A percentile compares a stretch with the other conserved stretches of the same genome.
Evolutionary conservation across 64 coral and sea anemone genomes (phyloP).

Genomic region (Montipora sp.): DNA sequence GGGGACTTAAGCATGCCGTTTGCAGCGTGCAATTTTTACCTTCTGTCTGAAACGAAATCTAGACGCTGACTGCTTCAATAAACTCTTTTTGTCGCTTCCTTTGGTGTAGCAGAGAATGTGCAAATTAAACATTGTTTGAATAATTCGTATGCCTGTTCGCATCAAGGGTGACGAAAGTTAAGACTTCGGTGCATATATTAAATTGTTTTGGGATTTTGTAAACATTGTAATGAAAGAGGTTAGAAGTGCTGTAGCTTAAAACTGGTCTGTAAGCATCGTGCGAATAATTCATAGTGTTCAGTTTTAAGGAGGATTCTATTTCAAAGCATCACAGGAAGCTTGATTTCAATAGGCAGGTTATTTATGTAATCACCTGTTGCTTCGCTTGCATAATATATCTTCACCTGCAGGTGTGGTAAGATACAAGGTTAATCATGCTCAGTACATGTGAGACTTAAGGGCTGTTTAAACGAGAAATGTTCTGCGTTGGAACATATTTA

Average conservation of each 20-base stretch:
- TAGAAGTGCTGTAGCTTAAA: too few species aligned
- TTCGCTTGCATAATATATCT: background rate
- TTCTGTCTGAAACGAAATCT: background rate
- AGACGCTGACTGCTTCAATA: background rate
- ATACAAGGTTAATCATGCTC: too few species aligned
- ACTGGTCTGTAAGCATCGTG: too few species aligned
- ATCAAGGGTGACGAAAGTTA: background rate
- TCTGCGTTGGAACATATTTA: too few species aligned
- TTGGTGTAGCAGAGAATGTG: background rate
- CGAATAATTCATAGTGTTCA: background rate
- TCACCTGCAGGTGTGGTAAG: background rate
- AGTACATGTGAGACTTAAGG: too few species aligned
- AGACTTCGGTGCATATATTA: background rate
- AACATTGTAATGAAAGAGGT: background rate
- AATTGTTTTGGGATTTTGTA: background rate
- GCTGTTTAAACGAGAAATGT: too few species aligned
- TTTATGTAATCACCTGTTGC: background rate
- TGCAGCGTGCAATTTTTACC: background rate
- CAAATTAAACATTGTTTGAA: background rate
- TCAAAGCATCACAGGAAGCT: background rate
- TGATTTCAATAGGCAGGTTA: conserved; percentile 32
- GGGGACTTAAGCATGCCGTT: background rate
- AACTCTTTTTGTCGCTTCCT: background rate
- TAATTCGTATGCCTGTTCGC: background rate
- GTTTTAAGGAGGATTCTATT: background rate